Base-by-base conservation (phyloP, 2,888 invertebrate genomes). In the Odontomyia ornata region DNA sequence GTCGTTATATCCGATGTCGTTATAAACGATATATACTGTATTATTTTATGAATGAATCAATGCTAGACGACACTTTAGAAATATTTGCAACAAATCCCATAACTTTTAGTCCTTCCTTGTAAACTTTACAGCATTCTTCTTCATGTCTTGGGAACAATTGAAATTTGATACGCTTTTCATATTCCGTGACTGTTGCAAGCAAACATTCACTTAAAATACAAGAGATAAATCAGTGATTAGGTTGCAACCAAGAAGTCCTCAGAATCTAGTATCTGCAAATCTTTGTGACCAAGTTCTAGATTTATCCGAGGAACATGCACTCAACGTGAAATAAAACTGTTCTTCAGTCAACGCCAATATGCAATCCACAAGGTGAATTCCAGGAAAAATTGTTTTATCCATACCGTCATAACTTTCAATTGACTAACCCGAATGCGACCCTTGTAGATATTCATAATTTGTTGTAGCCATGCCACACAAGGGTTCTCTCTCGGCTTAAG, bases 131-230 rank as follows among this genome's bases (percentile, higher is more conserved):
- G 52, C 52, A 52, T 65, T 18, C 62, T 11, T 28, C 65, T 36
- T 65, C 36, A 65, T 65, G 65, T 28, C 65, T 25, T 25, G 47
- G 23, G 60, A 73, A 73, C 73, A 73, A 73, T 73, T 73, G 73
- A 57, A 73, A 73, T 73, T 73, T 23, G 73, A 73, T 73, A 73
- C 28, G 73, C 36, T 30, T 57, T 43, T 57, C 57, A 57, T 57
- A 73, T 73, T 73, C 73, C 73, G 73, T 73, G 73, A 73, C 73
- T 73, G 36, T 30, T 15, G 73, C 69, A 47, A 47, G 69, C 46
- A 21, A 3, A 43, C 27, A 36, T 69, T 69, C 18, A 30, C 60
- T 11, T 36, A 57, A 73, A 15, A 52, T n/a, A 28, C 56, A 21
- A 23, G 11, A 43, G 60, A 57, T 73, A 73, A 73, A 23, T 73